These are phyloP conservation scores for Fregetta grallaria DNA, from an alignment of 2,113 vertebrate genomes.

Conservation along the genomic window DNA sequence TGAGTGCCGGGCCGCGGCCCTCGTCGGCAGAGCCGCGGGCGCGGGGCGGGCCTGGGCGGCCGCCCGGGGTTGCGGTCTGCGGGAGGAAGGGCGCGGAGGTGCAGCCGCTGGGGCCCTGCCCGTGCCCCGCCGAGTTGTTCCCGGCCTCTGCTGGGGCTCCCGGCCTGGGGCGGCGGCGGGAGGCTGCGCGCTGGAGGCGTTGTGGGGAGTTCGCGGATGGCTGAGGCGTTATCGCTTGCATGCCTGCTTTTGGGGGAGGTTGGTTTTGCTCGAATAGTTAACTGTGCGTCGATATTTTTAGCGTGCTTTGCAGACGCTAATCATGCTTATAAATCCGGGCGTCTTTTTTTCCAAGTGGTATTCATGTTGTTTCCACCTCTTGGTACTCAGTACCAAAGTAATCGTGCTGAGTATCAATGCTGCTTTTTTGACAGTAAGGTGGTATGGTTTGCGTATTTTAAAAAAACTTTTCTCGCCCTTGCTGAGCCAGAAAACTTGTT, in stretches of 20 bases:
- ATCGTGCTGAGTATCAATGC: neutral
- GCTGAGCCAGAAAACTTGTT: neutral
- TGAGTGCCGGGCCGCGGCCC: constrained; percentile 45
- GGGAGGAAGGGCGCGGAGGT: neutral
- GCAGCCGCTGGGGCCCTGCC: neutral
- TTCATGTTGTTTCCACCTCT: neutral
- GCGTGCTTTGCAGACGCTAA: fast-evolving
- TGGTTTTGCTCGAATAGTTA: neutral
- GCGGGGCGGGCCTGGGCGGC: neutral
- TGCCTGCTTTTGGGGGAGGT: neutral
- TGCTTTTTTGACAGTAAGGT: fast-evolving
- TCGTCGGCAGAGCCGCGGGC: too few relatives aligned
- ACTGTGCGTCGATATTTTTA: fast-evolving
- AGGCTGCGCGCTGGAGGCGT: neutral
- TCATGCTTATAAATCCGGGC: fast-evolving
- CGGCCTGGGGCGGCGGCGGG: fast-evolving
- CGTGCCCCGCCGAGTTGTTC: too few relatives aligned
- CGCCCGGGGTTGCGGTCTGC: fast-evolving
- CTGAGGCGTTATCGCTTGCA: fast-evolving
- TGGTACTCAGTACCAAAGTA: neutral
- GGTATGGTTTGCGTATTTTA: fast-evolving
- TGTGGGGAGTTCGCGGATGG: too few relatives aligned
- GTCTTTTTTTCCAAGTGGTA: fast-evolving
- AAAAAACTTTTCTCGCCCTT: fast-evolving
- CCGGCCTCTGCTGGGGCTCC: fast-evolving